Evolutionary conservation across 2,888 invertebrate species (phyloP).

Genomic region (Acanthacorydalis orientalis): DNA sequence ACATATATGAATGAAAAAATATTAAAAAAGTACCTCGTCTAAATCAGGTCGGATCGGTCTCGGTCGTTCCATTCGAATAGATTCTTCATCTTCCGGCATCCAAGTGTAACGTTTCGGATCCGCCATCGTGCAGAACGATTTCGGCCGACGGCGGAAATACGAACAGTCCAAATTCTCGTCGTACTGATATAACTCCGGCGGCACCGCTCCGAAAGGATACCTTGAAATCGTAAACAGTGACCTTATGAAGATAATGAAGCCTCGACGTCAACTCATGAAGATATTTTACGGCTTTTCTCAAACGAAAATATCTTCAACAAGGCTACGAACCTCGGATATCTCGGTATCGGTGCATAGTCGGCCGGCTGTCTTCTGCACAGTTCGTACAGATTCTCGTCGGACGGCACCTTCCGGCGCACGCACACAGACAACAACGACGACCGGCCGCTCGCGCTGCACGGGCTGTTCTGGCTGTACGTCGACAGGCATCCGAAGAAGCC

Average conservation of each 20-base stretch:
- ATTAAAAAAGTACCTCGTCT: too few species aligned
- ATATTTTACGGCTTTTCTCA: too few species aligned
- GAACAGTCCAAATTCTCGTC: slow-evolving; percentile 63
- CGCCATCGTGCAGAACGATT: slow-evolving; percentile 51
- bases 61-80: slow-evolving; percentile 56
- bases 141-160: slow-evolving; percentile 64
- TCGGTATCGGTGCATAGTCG: slow-evolving; percentile 67
- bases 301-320: not conserved
- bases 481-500: slow-evolving; percentile 78
- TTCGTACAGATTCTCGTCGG: slow-evolving; percentile 69
- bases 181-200: slow-evolving; percentile 42
- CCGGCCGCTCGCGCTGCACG: slow-evolving; percentile 39
- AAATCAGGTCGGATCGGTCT: slow-evolving; percentile 16
- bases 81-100: slow-evolving; percentile 62
- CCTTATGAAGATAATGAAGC: too few species aligned
- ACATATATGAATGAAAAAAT: too few species aligned
- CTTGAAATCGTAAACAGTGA: too few species aligned
- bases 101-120: slow-evolving; percentile 62
- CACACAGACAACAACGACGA: slow-evolving; percentile 72
- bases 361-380: slow-evolving; percentile 28
- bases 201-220: slow-evolving; percentile 39
- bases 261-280: too few species aligned
- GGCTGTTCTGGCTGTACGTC: slow-evolving; percentile 48
- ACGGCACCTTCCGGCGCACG: slow-evolving; percentile 69
- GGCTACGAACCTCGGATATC: slow-evolving; percentile 40